Percentiles rank a stretch among this genome's conserved stretches.
Conservation (phyloP, 2,797 vertebrate species). For the Eospalax fontanierii region DNA sequence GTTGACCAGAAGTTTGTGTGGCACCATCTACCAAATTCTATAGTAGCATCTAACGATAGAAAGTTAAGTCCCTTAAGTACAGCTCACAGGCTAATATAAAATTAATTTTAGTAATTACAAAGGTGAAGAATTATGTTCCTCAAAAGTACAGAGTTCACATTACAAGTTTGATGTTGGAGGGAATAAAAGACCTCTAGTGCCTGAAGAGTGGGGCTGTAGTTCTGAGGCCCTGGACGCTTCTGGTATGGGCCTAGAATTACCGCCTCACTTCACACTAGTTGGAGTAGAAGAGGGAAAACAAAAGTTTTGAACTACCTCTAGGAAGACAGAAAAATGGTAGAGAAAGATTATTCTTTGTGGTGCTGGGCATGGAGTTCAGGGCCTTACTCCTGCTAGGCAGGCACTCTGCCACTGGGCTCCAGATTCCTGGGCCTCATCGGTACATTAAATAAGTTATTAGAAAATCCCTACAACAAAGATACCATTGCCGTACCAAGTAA, state of each 20-base stretch:
- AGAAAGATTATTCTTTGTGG: background rate
- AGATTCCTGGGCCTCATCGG: background rate
- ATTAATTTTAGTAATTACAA: background rate
- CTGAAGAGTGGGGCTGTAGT: background rate
- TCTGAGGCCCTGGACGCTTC: background rate
- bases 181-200: background rate
- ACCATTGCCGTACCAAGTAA: background rate
- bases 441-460: background rate
- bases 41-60: background rate
- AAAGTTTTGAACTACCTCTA: background rate
- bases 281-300: background rate
- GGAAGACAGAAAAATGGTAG: background rate
- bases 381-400: background rate
- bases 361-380: background rate
- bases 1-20: background rate
- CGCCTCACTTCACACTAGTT: background rate
- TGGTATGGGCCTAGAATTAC: background rate
- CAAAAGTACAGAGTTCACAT: background rate
- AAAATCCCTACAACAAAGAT: background rate
- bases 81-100: background rate
- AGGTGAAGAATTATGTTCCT: slow-evolving; percentile 25
- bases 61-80: background rate
- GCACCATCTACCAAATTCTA: background rate
- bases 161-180: background rate
- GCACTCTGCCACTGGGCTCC: background rate